Conservation (phyloP, 2,888 invertebrate species). For the Anagyrus pseudococci region DNA sequence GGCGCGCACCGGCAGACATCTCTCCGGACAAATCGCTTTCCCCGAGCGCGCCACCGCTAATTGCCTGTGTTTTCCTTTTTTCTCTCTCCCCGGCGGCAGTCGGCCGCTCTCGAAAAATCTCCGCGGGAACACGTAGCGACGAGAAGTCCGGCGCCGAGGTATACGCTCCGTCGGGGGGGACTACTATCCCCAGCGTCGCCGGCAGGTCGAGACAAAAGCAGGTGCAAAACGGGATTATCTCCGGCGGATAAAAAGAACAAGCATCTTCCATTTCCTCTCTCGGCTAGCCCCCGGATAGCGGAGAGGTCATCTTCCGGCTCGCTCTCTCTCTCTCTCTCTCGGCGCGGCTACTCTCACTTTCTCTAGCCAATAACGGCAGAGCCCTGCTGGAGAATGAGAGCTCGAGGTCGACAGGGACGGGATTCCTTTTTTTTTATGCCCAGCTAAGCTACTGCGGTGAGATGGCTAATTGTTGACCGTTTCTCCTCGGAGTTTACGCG, state of each 20-base stretch:
- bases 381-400: no score
- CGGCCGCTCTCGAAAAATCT: no score
- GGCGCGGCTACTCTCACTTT: not conserved
- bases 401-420: no score
- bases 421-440: no score
- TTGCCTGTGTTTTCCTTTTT: conserved; percentile 9
- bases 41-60: conserved; percentile 9
- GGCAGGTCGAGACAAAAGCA: conserved; percentile 33
- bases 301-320: conserved; percentile 18
- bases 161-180: not conserved
- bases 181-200: not conserved
- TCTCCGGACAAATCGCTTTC: conserved; percentile 7
- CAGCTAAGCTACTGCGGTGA: no score
- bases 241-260: conserved; percentile 39
- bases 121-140: no score
- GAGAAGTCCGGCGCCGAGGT: not conserved
- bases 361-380: no score
- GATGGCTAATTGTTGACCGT: no score
- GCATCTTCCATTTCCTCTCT: conserved; percentile 37
- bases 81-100: not conserved
- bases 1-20: no score
- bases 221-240: conserved; percentile 42
- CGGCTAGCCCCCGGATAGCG: not conserved
- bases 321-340: not conserved
- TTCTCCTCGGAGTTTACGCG: no score